Evolutionary conservation across 2,888 invertebrate genomes (phyloP).

Genomic region (Agrotis clavis): DNA sequence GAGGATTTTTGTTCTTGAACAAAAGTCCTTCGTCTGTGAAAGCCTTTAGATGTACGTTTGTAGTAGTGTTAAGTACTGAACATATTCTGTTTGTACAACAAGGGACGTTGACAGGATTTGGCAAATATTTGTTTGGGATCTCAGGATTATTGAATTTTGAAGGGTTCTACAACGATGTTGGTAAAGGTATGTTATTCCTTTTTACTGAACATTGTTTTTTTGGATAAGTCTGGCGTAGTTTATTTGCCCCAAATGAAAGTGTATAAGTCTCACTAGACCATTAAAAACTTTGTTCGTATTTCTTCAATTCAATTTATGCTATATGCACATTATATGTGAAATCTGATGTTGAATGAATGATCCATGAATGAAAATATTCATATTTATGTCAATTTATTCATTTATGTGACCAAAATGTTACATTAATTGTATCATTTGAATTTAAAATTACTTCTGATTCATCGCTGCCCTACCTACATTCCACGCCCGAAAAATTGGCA

Average conservation of each 20-base stretch:
- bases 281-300: neutral
- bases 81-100: neutral
- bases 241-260: neutral
- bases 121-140: neutral
- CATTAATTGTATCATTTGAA: conserved; percentile 6
- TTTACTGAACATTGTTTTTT: neutral
- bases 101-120: conserved; percentile 15
- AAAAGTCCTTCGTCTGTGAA: neutral
- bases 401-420: neutral
- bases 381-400: neutral
- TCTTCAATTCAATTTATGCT: neutral
- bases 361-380: conserved; percentile 17
- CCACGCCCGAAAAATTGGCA: conserved; percentile 15
- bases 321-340: too few relatives aligned
- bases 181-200: neutral
- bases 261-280: neutral
- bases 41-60: neutral
- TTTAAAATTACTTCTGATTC: conserved; percentile 40
- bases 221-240: neutral
- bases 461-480: conserved; percentile 27
- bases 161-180: neutral
- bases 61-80: conserved; percentile 1
- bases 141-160: neutral
- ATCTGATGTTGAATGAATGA: conserved; percentile 5
- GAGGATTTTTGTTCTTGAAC: neutral